These are phyloP conservation scores for Glaucopsyche alexis DNA, from an alignment of 2,888 invertebrate species.

Conservation along the genomic window DNA sequence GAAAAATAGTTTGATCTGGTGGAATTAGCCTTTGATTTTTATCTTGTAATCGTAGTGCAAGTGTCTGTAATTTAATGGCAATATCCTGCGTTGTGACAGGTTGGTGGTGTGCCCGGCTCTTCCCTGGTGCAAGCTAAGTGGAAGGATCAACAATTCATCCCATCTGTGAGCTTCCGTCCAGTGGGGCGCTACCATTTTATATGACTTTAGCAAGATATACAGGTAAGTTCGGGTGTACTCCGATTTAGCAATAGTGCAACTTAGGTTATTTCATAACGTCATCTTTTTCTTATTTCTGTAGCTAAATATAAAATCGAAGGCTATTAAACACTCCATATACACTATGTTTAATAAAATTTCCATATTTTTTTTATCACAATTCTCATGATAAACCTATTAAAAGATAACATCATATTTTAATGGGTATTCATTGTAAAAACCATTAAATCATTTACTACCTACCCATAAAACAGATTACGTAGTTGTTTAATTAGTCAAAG, in stretches of 20 bases:
- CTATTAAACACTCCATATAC: not conserved
- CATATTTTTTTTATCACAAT: too few relatives aligned
- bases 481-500: not conserved
- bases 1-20: conserved; percentile 50
- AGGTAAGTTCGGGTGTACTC: conserved; percentile 82
- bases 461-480: not conserved
- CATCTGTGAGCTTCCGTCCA: conserved; percentile 85
- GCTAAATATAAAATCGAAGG: not conserved
- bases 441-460: not conserved
- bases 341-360: too few relatives aligned
- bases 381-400: too few relatives aligned
- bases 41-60: conserved; percentile 44
- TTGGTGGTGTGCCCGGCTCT: conserved; percentile 67
- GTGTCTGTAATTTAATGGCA: conserved; percentile 47
- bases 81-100: conserved; percentile 63
- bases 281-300: not conserved
- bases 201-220: conserved; percentile 97
- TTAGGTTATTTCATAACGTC: conserved; percentile 30
- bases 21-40: conserved; percentile 35
- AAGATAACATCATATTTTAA: too few relatives aligned
- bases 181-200: conserved; percentile 95
- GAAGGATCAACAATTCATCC: conserved; percentile 75
- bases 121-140: conserved; percentile 62
- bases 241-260: conserved; percentile 13
- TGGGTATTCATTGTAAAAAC: not conserved